Evolutionary conservation across 2,888 invertebrate species (phyloP).

Genomic region (Folsomia manolachei): DNA sequence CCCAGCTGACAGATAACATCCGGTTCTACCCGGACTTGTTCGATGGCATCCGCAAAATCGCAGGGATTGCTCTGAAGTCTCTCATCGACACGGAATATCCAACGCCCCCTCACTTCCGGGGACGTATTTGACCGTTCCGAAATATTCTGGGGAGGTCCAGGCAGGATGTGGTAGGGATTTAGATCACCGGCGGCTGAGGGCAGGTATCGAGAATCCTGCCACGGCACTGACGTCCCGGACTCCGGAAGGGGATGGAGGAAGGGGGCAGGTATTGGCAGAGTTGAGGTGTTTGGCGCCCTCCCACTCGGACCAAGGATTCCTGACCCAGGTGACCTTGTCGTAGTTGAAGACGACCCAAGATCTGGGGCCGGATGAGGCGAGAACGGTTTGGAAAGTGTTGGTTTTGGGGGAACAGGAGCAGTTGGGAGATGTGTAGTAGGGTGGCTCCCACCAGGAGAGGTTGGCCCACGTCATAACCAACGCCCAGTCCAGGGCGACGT

Average conservation of each 20-base stretch:
- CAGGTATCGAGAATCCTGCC: too few relatives aligned
- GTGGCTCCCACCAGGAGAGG: neutral
- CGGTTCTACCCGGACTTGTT: neutral
- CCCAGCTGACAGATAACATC: neutral
- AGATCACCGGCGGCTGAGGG: too few relatives aligned
- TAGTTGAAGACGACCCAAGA: neutral
- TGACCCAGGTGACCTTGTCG: neutral
- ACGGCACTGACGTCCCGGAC: neutral
- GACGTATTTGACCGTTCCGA: neutral
- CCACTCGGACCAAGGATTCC: neutral
- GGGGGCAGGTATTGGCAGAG: neutral
- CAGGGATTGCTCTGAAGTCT: neutral
- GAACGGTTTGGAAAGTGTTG: constrained; percentile 2
- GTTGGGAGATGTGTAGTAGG: neutral
- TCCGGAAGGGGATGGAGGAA: neutral
- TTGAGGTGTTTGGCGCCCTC: neutral
- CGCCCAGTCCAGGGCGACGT: neutral
- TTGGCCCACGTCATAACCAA: constrained; percentile 5
- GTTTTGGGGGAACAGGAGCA: neutral
- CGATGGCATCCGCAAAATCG: neutral
- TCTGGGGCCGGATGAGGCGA: neutral
- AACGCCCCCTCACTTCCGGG: neutral
- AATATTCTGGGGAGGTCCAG: neutral
- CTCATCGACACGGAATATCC: neutral
- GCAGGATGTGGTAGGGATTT: too few relatives aligned